A percentile compares a stretch with the other conserved stretches of the same genome.
Evolutionary conservation across 2,888 invertebrate species (phyloP).

Genomic region (Oegoconia quadripuncta): DNA sequence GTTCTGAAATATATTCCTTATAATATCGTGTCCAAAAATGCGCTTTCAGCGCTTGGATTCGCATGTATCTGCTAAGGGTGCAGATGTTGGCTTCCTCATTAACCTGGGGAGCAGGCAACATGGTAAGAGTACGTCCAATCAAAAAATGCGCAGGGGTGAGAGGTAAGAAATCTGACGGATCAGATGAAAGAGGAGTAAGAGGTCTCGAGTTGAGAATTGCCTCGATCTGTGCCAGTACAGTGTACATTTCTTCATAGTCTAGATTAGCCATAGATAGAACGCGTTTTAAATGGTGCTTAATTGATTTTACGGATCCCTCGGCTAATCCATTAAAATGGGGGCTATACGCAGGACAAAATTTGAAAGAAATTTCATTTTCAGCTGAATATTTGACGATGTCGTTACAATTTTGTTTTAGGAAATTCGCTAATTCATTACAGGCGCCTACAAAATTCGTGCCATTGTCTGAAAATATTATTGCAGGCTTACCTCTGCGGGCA

Average conservation of each 20-base stretch:
- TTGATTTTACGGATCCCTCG: no score
- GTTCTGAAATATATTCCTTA: slow-evolving; percentile 5
- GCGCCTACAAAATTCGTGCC: not conserved
- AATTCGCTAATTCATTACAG: not conserved
- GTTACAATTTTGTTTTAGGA: no score
- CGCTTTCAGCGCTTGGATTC: slow-evolving; percentile 7
- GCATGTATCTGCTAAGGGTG: not conserved
- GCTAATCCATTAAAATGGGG: no score
- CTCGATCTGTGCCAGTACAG: slow-evolving; percentile 9
- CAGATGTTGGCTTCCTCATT: not conserved
- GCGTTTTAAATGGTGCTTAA: no score
- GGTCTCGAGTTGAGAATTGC: slow-evolving; percentile 18
- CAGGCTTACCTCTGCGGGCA: not conserved
- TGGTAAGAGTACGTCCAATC: slow-evolving; percentile 12
- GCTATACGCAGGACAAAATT: not conserved
- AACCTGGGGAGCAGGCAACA: slow-evolving; percentile 4
- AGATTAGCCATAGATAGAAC: no score
- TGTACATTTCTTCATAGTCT: slow-evolving; percentile 13
- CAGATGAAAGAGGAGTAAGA: slow-evolving; percentile 12
- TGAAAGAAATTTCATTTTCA: no score
- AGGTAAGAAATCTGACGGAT: slow-evolving; percentile 10
- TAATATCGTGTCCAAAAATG: slow-evolving; percentile 14
- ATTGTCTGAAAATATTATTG: not conserved
- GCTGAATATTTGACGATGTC: no score
- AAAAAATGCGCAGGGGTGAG: slow-evolving; percentile 13